phyloP scores from a whole-genome alignment of 2,888 invertebrate species.

The Augiades crinisus region DNA sequence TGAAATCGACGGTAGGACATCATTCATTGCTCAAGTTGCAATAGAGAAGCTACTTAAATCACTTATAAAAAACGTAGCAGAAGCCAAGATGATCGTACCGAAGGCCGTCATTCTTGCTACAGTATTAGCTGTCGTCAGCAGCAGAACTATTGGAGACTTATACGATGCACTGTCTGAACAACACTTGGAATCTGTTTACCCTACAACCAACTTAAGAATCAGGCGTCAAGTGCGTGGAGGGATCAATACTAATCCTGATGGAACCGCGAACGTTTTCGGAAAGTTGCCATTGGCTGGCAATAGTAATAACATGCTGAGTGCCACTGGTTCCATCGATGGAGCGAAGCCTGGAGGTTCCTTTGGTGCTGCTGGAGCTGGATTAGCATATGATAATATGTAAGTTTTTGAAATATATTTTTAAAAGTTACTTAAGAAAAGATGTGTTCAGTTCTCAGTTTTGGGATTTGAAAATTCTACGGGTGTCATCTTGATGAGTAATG shows the following conservation, averaged over 20 bases:
- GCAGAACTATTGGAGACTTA: neutral
- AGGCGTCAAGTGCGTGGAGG: slow-evolving; percentile 35
- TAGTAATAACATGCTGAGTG: slow-evolving; percentile 36
- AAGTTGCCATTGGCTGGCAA: slow-evolving; percentile 36
- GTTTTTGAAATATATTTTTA: slow-evolving; percentile 24
- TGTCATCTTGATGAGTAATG: too few relatives aligned
- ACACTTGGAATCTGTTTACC: slow-evolving; percentile 29
- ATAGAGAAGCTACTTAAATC: neutral
- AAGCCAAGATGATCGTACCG: neutral
- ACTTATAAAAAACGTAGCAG: neutral
- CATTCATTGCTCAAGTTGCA: neutral
- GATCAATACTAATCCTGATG: slow-evolving; percentile 37
- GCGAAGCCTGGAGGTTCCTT: slow-evolving; percentile 34
- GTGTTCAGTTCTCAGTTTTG: too few relatives aligned
- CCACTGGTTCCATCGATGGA: slow-evolving; percentile 32
- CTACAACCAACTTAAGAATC: slow-evolving; percentile 27
- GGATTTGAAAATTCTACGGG: too few relatives aligned
- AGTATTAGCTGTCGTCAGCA: slow-evolving; percentile 1
- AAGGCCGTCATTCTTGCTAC: slow-evolving; percentile 4
- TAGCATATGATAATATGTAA: slow-evolving; percentile 45
- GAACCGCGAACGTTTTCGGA: slow-evolving; percentile 33
- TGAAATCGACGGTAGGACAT: neutral
- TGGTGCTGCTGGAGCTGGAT: slow-evolving; percentile 38
- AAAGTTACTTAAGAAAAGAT: too few relatives aligned
- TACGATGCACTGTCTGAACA: slow-evolving; percentile 24